phyloP scores from a whole-genome alignment of 64 coral and sea anemone species.

The Actinia tenebrosa region DNA sequence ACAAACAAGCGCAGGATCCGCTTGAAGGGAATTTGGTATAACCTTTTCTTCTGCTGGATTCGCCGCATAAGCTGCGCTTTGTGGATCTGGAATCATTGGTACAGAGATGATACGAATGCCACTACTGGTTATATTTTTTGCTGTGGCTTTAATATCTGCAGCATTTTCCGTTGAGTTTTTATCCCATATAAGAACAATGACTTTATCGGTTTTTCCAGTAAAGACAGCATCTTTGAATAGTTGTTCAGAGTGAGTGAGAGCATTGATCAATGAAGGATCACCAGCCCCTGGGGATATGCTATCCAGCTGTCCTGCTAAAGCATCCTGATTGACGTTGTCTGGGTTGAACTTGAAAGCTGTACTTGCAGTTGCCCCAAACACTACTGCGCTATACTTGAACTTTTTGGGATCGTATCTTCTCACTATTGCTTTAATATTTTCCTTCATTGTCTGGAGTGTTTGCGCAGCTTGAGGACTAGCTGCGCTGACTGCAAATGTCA shows the following conservation, averaged over 20 bases:
- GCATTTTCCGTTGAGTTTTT: not conserved
- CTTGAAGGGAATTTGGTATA: not conserved
- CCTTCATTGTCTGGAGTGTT: not conserved
- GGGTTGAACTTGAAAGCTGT: constrained; percentile 5
- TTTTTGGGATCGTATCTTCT: constrained; percentile 12
- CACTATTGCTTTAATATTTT: not conserved
- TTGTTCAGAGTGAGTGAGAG: not conserved
- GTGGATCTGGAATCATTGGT: constrained; percentile 5
- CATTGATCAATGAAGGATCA: not conserved
- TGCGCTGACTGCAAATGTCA: constrained; percentile 20
- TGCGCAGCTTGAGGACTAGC: not conserved
- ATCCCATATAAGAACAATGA: constrained; percentile 18
- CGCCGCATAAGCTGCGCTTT: not conserved
- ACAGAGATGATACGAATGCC: not conserved
- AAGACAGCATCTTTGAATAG: not conserved
- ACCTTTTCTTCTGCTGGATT: constrained; percentile 11
- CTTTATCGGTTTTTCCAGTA: not conserved
- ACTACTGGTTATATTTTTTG: not conserved
- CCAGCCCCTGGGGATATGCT: not conserved
- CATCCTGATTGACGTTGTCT: not conserved
- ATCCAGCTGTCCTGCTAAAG: not conserved
- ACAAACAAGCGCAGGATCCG: not conserved
- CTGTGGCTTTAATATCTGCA: not conserved
- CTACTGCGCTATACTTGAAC: constrained; percentile 5
- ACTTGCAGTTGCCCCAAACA: constrained; percentile 5